Percentiles rank a stretch among this genome's conserved stretches.
Evolutionary conservation across 2,797 vertebrate species (phyloP).

Genomic region (Spondyliosoma cantharus): DNA sequence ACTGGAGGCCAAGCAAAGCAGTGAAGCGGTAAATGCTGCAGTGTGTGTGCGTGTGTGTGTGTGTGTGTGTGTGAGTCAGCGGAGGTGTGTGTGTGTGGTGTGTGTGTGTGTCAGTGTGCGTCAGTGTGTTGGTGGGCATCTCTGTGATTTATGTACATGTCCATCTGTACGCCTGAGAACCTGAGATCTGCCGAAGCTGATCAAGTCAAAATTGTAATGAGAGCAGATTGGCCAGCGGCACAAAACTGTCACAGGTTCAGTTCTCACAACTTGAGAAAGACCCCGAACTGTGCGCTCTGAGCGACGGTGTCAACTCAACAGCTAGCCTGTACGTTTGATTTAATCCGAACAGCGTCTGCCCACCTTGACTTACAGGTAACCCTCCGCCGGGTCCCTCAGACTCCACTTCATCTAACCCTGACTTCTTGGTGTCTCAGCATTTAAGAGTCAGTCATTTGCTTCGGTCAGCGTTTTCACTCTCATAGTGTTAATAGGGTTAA

Average conservation of each 20-base stretch:
- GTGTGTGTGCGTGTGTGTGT: constrained; percentile 21
- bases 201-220: constrained; percentile 16
- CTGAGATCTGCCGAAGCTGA: constrained; percentile 8
- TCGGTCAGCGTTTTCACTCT: constrained; percentile 29
- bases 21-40: constrained; percentile 76
- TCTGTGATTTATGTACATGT: constrained; percentile 44
- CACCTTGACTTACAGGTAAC: constrained; percentile 42
- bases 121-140: constrained; percentile 21
- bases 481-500: constrained; percentile 29
- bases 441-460: constrained; percentile 22
- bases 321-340: constrained; percentile 34
- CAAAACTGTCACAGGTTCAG: constrained; percentile 18
- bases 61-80: constrained; percentile 6
- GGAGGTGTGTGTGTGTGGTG: not conserved
- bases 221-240: not conserved
- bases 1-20: constrained; percentile 76
- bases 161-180: constrained; percentile 33
- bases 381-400: constrained; percentile 12
- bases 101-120: not conserved
- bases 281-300: not conserved
- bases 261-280: constrained; percentile 2
- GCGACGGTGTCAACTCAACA: not conserved
- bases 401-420: constrained; percentile 33
- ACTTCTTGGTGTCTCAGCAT: constrained; percentile 46
- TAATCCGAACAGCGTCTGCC: constrained; percentile 29